Evolutionary conservation across 1,140 invertebrate genomes (phyloP).

Genomic region (Lineus longissimus): DNA sequence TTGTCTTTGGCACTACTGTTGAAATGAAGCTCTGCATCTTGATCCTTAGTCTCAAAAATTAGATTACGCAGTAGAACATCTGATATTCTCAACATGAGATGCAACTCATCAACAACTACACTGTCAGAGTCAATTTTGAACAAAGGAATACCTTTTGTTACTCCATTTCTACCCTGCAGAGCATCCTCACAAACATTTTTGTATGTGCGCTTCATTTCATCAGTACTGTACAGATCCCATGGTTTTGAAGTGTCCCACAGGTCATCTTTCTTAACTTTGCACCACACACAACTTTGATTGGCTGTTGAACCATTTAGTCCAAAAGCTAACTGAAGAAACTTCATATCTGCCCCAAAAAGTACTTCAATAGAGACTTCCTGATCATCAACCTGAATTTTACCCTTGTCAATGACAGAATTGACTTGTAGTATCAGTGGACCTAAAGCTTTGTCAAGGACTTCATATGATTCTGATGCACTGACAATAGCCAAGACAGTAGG

Average conservation of each 20-base stretch:
- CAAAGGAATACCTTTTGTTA: background rate
- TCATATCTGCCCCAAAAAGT: background rate
- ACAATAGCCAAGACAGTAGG: background rate
- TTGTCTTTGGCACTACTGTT: background rate
- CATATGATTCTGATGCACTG: background rate
- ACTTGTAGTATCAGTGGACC: background rate
- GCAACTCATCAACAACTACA: background rate
- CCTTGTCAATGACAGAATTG: background rate
- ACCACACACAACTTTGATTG: background rate
- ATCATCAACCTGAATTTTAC: background rate
- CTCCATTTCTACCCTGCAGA: background rate
- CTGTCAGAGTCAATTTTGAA: background rate
- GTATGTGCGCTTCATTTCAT: background rate
- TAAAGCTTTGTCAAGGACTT: background rate
- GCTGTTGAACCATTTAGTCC: background rate
- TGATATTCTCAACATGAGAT: background rate
- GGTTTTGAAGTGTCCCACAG: background rate
- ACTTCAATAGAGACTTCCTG: background rate
- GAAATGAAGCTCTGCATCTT: background rate
- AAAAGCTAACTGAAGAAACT: background rate
- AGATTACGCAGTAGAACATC: constrained; percentile 1
- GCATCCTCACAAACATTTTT: background rate
- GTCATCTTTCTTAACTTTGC: background rate
- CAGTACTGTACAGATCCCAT: background rate
- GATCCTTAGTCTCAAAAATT: background rate